phyloP scores from a whole-genome alignment of 2,113 vertebrate species.

The Cheirogaleus medius region DNA sequence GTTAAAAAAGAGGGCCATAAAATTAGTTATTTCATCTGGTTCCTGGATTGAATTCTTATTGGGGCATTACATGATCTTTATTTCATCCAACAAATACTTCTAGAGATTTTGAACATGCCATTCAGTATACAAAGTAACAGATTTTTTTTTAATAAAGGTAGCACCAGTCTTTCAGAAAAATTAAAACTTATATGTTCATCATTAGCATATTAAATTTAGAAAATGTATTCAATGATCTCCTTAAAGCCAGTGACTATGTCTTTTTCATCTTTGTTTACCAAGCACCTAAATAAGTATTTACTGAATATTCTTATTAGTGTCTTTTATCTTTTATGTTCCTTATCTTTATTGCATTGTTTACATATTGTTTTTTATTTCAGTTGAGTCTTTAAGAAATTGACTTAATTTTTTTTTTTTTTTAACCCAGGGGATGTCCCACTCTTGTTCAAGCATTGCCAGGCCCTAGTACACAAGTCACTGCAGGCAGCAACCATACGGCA shows the following conservation, averaged over 20 bases:
- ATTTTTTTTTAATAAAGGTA: neutral
- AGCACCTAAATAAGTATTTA: slow-evolving; percentile 2
- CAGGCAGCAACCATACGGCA: slow-evolving; percentile 98
- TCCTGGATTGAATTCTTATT: neutral
- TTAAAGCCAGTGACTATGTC: neutral
- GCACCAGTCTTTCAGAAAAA: slow-evolving; percentile 18
- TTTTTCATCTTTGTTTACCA: neutral
- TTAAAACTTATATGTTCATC: neutral
- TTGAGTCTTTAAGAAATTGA: slow-evolving; percentile 60
- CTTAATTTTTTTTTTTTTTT: slow-evolving; percentile 77
- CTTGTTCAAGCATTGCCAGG: slow-evolving; percentile 95
- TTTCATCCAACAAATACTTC: slow-evolving; percentile 18
- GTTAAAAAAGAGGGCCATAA: neutral
- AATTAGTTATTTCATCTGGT: slow-evolving; percentile 11
- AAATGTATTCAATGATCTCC: slow-evolving; percentile 21
- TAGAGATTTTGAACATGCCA: neutral
- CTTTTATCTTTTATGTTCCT: slow-evolving; percentile 34
- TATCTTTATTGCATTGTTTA: slow-evolving; percentile 45
- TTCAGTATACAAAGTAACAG: neutral
- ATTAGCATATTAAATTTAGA: neutral
- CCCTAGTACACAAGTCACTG: slow-evolving; percentile 95
- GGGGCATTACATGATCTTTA: neutral
- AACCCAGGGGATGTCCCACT: slow-evolving; percentile 94
- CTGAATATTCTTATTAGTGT: slow-evolving; percentile 26
- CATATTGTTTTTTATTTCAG: slow-evolving; percentile 47